Evolutionary conservation across 2,888 invertebrate species (phyloP), one percentile per base, ranked within the genome.

Genomic region (Drosophila anceps): DNA sequence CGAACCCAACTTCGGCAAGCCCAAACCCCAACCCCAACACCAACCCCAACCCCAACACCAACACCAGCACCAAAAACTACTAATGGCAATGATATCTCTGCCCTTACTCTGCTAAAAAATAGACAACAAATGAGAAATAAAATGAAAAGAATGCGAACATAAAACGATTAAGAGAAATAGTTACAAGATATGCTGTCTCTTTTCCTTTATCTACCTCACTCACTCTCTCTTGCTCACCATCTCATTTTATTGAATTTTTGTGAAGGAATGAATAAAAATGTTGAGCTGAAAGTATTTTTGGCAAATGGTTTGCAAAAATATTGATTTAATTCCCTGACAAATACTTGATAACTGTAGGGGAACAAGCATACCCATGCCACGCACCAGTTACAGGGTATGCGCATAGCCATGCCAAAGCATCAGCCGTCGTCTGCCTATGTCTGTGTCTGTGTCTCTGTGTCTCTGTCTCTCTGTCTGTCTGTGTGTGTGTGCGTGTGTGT

Each of bases 1-100:
- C 71, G 61, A 67, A 58, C 31, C 0, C 77, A 58, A 10, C 58
- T 70, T 12, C 46, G 46, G 10, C 69, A 35, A 1, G 41, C 51
- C 20, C 51, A 18, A 33, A 13, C 20, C 5, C n/a, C 58, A 20
- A n/a, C 2, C 50, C 60, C 18, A 51, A 58, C 44, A 55, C 39
- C 51, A 46, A 10, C 10, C 33, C 33, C 33, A 12, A 33, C 18
- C 9, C 9, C 18, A 20, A 6, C 43, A 20, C 48, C n/a, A n/a
- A 24, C 31, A 20, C 18, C 58, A n/a, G 4, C 57, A 62, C 31
- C 51, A 55, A 44, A n/a, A n/a, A 63, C 41, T 51, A 50, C 13
- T 18, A 48, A n/a, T 20, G 33, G 29, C 13, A 20, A 46, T 46
- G 67, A 44, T 51, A 53, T 44, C 53, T 20, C n/a, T 59, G 64